Evolutionary conservation across 30 jellyfish, hydroid and myxozoan species (phyloP).

Genomic region (Hydra vulgaris): DNA sequence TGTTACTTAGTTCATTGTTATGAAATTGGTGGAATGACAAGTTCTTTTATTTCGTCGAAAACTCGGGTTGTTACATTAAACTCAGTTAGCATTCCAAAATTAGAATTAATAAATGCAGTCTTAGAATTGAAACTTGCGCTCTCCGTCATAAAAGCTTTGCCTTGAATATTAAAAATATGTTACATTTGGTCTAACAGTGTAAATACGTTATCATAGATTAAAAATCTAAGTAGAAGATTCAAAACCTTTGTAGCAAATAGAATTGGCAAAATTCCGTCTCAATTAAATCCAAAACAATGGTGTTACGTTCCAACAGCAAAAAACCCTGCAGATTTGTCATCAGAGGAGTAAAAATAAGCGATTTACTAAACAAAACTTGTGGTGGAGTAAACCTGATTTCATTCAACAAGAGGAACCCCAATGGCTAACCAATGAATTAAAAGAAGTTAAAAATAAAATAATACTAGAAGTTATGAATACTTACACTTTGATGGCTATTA

Average conservation of each 20-base stretch:
- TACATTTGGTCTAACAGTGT: constrained; percentile 4
- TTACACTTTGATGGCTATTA: too few species aligned
- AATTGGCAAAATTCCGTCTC: constrained; percentile 3
- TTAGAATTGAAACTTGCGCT: background rate
- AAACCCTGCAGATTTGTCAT: constrained; percentile 15
- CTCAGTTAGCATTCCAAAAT: constrained; percentile 2
- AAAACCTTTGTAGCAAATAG: constrained; percentile 21
- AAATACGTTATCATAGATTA: background rate
- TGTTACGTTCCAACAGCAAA: constrained; percentile 10
- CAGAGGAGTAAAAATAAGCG: background rate
- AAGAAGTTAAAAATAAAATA: too few species aligned
- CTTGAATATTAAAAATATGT: background rate
- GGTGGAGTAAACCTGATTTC: background rate
- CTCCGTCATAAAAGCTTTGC: background rate
- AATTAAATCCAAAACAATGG: constrained; percentile 9
- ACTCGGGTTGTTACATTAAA: constrained; percentile 1
- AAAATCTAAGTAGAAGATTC: constrained; percentile 8
- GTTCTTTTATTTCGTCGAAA: background rate
- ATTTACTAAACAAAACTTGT: background rate
- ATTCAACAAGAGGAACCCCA: background rate
- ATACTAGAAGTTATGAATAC: too few species aligned
- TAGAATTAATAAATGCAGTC: constrained; percentile 1
- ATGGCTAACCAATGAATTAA: background rate
- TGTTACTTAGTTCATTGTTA: background rate
- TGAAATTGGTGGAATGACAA: background rate